Percentiles rank a stretch among this genome's conserved stretches.
Evolutionary conservation across 2,797 vertebrate genomes (phyloP).

Genomic region (Pseudomugil gertrudae): DNA sequence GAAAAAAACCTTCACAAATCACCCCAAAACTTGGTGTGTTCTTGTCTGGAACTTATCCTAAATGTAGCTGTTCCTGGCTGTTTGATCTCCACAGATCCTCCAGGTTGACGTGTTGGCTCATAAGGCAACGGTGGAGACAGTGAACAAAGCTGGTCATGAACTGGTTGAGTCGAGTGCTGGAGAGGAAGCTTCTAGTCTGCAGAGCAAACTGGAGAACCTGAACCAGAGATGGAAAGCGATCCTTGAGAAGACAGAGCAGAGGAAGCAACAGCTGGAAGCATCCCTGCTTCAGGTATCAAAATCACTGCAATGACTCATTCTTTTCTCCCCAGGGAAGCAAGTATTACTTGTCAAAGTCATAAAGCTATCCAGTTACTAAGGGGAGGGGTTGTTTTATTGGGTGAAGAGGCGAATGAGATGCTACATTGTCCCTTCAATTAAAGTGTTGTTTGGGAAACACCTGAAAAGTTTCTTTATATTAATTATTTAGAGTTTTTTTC

Average conservation of each 20-base stretch:
- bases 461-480: neutral
- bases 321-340: slow-evolving; percentile 28
- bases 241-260: slow-evolving; percentile 90
- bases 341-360: slow-evolving; percentile 38
- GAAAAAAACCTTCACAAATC: neutral
- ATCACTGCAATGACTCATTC: neutral
- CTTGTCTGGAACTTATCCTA: neutral
- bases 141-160: slow-evolving; percentile 93
- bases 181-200: slow-evolving; percentile 94
- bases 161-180: slow-evolving; percentile 92
- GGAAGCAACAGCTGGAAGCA: slow-evolving; percentile 90
- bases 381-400: neutral
- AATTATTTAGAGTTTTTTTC: neutral
- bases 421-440: too few species aligned
- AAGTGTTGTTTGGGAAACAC: neutral
- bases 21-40: neutral
- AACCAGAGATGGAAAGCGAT: slow-evolving; percentile 92
- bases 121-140: slow-evolving; percentile 92
- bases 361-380: slow-evolving; percentile 12
- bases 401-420: neutral
- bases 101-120: slow-evolving; percentile 97
- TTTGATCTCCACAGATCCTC: slow-evolving; percentile 84
- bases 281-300: slow-evolving; percentile 90
- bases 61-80: neutral
- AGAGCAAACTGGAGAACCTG: slow-evolving; percentile 90